phyloP scores from a whole-genome alignment of 1,140 invertebrate species.

The Zaprionus kolodkinae region DNA sequence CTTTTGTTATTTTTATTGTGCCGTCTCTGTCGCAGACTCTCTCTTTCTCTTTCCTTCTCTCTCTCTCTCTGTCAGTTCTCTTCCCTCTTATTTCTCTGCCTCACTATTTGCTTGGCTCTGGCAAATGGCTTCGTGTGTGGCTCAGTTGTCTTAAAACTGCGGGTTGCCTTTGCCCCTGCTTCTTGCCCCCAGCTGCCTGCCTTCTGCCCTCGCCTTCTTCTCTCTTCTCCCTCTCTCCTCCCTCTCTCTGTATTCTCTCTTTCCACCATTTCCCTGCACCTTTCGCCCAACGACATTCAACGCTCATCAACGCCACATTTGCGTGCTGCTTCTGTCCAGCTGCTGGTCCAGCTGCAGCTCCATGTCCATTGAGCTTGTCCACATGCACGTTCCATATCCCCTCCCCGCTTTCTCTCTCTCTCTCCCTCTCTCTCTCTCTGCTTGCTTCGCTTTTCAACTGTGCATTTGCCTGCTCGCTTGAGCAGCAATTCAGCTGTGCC shows the following conservation, averaged over 20 bases:
- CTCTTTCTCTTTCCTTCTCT: too few species aligned
- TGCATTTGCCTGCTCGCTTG: constrained; percentile 78
- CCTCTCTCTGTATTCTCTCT: background rate
- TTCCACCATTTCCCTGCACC: constrained; percentile 28
- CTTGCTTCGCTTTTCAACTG: constrained; percentile 53
- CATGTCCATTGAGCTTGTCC: constrained; percentile 6
- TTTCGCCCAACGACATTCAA: constrained; percentile 49
- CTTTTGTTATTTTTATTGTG: constrained; percentile 57
- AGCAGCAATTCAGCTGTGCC: constrained; percentile 76
- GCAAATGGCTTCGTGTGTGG: constrained; percentile 10
- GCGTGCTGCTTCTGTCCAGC: constrained; percentile 36
- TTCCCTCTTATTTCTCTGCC: background rate
- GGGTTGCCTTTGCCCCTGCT: background rate
- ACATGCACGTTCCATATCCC: constrained; percentile 4
- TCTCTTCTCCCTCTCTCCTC: background rate
- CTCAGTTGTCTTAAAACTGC: constrained; percentile 16
- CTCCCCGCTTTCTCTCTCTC: too few species aligned
- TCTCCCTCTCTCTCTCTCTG: constrained; percentile 4
- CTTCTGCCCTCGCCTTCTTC: background rate
- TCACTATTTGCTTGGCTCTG: constrained; percentile 42
- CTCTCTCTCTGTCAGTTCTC: too few species aligned
- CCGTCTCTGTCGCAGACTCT: background rate
- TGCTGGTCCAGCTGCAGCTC: constrained; percentile 7
- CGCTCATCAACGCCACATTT: constrained; percentile 80
- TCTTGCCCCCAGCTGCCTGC: background rate